phyloP scores from a whole-genome alignment of 2,113 vertebrate species.

The Burhinus bistriatus region DNA sequence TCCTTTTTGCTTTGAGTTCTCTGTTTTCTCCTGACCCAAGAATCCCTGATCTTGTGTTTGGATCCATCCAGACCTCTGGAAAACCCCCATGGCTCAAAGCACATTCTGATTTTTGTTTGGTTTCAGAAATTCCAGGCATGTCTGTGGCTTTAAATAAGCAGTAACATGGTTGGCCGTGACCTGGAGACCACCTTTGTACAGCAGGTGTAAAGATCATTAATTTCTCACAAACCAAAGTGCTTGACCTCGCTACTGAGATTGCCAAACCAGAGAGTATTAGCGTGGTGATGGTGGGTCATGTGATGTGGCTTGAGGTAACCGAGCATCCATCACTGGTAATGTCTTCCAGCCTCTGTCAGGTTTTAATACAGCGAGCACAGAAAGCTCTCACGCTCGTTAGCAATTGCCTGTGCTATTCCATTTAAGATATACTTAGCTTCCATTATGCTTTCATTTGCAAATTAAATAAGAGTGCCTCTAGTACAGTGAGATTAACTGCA shows the following conservation, averaged over 20 bases:
- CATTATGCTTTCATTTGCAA: not conserved
- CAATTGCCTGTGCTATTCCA: not conserved
- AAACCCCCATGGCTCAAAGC: not conserved
- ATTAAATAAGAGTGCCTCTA: not conserved
- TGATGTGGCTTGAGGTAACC: slow-evolving; percentile 14
- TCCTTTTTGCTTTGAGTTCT: not conserved
- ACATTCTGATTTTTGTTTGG: not conserved
- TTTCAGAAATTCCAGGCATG: not conserved
- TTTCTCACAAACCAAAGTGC: not conserved
- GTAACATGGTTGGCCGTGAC: rapidly evolving
- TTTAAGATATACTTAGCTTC: not conserved
- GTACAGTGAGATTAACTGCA: not conserved
- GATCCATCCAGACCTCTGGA: not conserved
- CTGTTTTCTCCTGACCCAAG: not conserved
- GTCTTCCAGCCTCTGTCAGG: not conserved
- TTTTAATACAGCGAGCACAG: not conserved
- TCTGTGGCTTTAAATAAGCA: not conserved
- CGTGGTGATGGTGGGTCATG: not conserved
- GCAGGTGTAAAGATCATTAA: not conserved
- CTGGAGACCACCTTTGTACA: not conserved
- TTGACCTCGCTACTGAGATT: rapidly evolving
- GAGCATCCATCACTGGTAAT: not conserved
- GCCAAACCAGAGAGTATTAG: not conserved
- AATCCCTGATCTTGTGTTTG: not conserved
- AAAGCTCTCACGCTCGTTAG: not conserved